A percentile compares a stretch with the other conserved stretches of the same genome.
These are phyloP conservation scores for Phacellophora camtschatica DNA, from an alignment of 30 jellyfish, hydroid and myxozoan species.

Conservation along the genomic window DNA sequence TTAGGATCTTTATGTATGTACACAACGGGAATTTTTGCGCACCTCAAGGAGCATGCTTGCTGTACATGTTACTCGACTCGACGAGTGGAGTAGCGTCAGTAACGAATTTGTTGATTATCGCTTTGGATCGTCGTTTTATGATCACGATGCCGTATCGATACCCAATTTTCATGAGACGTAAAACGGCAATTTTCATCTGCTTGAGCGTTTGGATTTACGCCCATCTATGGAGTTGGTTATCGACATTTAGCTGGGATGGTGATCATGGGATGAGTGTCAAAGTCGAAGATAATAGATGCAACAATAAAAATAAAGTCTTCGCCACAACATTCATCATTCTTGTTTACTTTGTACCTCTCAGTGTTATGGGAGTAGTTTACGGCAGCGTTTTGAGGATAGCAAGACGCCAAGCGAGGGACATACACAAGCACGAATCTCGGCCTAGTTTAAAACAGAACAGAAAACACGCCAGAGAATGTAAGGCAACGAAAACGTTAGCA, in stretches of 20 bases:
- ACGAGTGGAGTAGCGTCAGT: slow-evolving; percentile 80
- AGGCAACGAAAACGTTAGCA: slow-evolving; percentile 84
- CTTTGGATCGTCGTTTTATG: slow-evolving; percentile 82
- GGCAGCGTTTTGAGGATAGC: slow-evolving; percentile 68
- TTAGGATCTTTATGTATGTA: slow-evolving; percentile 56
- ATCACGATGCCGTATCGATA: slow-evolving; percentile 79
- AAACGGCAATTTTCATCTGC: slow-evolving; percentile 51
- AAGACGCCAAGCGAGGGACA: slow-evolving; percentile 66
- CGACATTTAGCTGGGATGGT: slow-evolving; percentile 59
- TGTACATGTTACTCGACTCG: slow-evolving; percentile 66
- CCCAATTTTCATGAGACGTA: slow-evolving; percentile 55
- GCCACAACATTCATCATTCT: slow-evolving; percentile 25
- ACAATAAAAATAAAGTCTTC: slow-evolving; percentile 41
- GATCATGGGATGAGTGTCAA: not conserved
- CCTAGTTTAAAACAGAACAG: not conserved
- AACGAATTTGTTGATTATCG: slow-evolving; percentile 76
- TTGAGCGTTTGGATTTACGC: slow-evolving; percentile 80
- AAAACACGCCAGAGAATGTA: slow-evolving; percentile 62
- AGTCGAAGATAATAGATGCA: slow-evolving; percentile 16
- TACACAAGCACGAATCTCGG: slow-evolving; percentile 32
- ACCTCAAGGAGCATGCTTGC: slow-evolving; percentile 54
- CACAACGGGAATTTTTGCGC: slow-evolving; percentile 67
- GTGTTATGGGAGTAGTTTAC: slow-evolving; percentile 75
- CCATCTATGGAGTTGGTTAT: slow-evolving; percentile 74
- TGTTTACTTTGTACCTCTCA: slow-evolving; percentile 65